Percentiles rank a stretch among this genome's conserved stretches.
Conservation (phyloP, 1,140 invertebrate genomes). For the Listronotus oregonensis region DNA sequence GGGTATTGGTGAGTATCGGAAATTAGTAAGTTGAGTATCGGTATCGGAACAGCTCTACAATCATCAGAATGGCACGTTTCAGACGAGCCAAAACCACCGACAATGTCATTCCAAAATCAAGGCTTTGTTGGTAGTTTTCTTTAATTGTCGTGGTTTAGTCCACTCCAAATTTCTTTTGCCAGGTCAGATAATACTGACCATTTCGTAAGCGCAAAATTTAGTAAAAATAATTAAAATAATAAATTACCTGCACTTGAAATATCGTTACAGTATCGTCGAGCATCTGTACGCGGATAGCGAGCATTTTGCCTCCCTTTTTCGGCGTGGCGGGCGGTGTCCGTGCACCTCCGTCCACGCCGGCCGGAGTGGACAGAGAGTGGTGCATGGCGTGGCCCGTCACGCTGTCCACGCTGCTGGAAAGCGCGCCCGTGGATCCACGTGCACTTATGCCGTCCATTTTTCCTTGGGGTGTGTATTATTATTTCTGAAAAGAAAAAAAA, state of each 20-base stretch:
- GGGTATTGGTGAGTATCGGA: no score
- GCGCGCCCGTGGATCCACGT: conserved; percentile 52
- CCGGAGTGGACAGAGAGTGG: conserved; percentile 81
- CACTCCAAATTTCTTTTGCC: no score
- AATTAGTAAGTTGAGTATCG: no score
- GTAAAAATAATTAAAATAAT: conserved; percentile 38
- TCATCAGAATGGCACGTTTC: no score
- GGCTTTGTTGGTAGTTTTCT: no score
- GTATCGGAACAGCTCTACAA: no score
- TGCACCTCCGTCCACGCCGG: conserved; percentile 70
- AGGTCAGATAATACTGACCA: no score
- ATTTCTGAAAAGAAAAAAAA: conserved; percentile 2
- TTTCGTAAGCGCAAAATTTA: no score
- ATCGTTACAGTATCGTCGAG: conserved; percentile 85
- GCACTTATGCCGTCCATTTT: conserved; percentile 39
- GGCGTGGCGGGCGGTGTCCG: conserved; percentile 75
- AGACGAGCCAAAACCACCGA: no score
- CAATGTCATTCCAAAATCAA: no score
- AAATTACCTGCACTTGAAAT: conserved; percentile 88
- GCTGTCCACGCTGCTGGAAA: conserved; percentile 50
- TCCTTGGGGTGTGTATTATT: background rate
- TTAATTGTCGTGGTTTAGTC: no score
- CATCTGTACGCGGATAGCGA: conserved; percentile 85
- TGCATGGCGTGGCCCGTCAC: conserved; percentile 66
- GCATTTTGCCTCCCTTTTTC: conserved; percentile 84